Base-by-base conservation (phyloP, 1,140 invertebrate species). In the Paraescarpia echinospica region DNA sequence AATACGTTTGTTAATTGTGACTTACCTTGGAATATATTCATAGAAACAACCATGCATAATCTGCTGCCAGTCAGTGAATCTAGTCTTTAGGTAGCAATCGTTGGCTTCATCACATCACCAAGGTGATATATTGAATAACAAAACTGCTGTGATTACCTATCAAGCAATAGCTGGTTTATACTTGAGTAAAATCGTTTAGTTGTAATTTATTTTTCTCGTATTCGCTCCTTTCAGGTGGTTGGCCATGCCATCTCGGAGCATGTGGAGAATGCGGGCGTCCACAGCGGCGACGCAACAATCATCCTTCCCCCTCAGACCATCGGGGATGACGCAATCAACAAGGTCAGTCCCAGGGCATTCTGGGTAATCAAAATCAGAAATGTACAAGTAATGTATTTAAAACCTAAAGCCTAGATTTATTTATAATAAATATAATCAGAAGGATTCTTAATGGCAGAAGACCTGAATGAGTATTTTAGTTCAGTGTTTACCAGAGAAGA, bases 251-350 rank as follows among this genome's bases (percentile, higher is more conserved):
- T 99, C 0, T 99, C 98, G 0, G 99, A 99, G 96, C 99, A 99
- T 96, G 98, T 99, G 0, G 99, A 99, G 96, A 99, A 99, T 96
- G 99, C 99, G 0, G 99, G 99, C 1, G 99, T 99, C 0, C 99
- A 99, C 96, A 99, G 99, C 0, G 99, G 99, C 22, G 99, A 99
- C 96, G 99, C 99, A 0, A 99, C 99, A 18, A 96, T 99, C 34
- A 99, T 99, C 0, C 99, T 99, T 1, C 99, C 99, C 33, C 99
- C 99, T 0, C 98, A 99, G 94, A 99, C 99, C 96, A 97, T 99
- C 33, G 99, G 99, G 96, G 95, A 97, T 0, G 97, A 99, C 96
- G 99, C 99, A 6, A 41, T 34, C 34, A 41, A 90, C 35, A 90
- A 90, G 35, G 90, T 90, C 90, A 90, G 59, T 77, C 0, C 8